Percentiles rank a stretch among this genome's conserved stretches.
phyloP scores from a whole-genome alignment of 2,888 invertebrate genomes.

The Nemapogon koenigi region DNA sequence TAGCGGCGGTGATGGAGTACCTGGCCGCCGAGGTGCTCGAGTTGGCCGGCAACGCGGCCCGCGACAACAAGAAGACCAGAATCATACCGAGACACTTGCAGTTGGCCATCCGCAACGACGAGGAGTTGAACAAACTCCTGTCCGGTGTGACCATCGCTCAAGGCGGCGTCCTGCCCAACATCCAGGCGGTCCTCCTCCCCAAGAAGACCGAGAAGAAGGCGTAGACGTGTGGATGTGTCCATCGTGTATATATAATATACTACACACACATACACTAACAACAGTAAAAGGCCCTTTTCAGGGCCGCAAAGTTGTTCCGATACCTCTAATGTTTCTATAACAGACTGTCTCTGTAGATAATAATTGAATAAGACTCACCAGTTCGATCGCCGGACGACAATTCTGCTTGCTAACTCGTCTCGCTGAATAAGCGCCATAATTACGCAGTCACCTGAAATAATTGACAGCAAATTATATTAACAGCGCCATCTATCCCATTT shows the following conservation, averaged over 20 bases:
- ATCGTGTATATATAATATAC: not conserved
- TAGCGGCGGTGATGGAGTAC: conserved; percentile 70
- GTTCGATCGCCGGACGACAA: too few species aligned
- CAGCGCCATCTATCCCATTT: too few species aligned
- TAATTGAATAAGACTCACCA: too few species aligned
- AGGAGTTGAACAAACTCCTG: conserved; percentile 79
- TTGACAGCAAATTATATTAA: too few species aligned
- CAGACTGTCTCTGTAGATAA: too few species aligned
- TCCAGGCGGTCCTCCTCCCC: conserved; percentile 76
- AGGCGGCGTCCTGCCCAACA: conserved; percentile 85
- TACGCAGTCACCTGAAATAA: too few species aligned
- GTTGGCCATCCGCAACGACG: conserved; percentile 81
- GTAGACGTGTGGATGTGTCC: conserved; percentile 11
- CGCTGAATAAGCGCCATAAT: too few species aligned
- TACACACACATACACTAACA: not conserved
- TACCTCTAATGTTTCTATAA: not conserved
- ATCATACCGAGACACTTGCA: conserved; percentile 83
- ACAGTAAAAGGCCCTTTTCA: conserved; percentile 25
- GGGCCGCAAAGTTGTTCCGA: conserved; percentile 16
- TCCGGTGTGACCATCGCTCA: conserved; percentile 83
- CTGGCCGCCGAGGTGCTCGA: conserved; percentile 74
- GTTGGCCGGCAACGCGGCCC: conserved; percentile 70
- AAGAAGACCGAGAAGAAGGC: conserved; percentile 55
- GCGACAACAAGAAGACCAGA: conserved; percentile 73
- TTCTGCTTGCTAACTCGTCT: too few species aligned